Conservation (phyloP, 2,888 invertebrate genomes). For the Trisateles emortualis region DNA sequence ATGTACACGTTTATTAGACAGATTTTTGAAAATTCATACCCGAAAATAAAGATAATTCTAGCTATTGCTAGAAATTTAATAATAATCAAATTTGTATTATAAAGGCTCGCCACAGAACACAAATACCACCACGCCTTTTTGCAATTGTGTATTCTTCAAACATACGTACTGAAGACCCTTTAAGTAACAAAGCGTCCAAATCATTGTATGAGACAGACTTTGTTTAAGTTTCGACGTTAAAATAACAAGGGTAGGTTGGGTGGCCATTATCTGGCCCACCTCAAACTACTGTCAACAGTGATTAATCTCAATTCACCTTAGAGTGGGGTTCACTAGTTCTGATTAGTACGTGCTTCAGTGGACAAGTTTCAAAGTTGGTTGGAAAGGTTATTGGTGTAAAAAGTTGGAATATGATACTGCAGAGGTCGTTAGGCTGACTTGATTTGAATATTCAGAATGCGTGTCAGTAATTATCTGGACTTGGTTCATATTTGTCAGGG, state of each 20-base stretch:
- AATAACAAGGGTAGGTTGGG: constrained; percentile 43
- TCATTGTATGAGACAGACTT: constrained; percentile 44
- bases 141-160: constrained; percentile 17
- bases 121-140: background rate
- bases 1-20: too few species aligned
- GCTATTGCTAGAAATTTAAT: too few species aligned
- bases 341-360: constrained; percentile 47
- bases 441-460: background rate
- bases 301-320: constrained; percentile 64
- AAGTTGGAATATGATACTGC: background rate
- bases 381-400: background rate
- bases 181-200: constrained; percentile 38
- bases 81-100: too few species aligned
- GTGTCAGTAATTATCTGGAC: background rate
- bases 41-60: too few species aligned
- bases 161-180: constrained; percentile 9
- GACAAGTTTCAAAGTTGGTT: constrained; percentile 24
- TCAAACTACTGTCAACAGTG: constrained; percentile 60
- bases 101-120: background rate
- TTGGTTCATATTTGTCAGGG: too few species aligned
- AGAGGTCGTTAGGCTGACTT: background rate
- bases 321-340: constrained; percentile 47
- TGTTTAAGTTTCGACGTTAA: constrained; percentile 47
- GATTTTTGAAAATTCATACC: too few species aligned
- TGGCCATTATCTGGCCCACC: constrained; percentile 39